Evolutionary conservation across 1,140 invertebrate species (phyloP), one percentile per base, ranked within the genome.

Genomic region (Tetranychus urticae): DNA sequence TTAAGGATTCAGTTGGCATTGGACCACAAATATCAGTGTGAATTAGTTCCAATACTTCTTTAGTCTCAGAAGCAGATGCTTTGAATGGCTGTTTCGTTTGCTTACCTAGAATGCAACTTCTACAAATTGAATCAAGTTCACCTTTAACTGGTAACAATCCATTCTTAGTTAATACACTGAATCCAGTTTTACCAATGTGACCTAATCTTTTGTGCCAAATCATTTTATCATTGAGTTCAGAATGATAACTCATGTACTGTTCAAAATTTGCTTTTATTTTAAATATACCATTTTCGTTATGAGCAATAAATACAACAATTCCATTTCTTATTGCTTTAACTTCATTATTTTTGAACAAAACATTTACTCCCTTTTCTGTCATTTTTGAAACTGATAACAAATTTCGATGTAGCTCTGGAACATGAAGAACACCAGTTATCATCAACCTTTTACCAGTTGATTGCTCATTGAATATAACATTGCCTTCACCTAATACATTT

Each of bases 131-230:
- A 23, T 23, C 23, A 23, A 23, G 23, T 23, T 23, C 23, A 23
- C 23, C 23, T 23, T 52, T 52, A 14, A n/a, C 14, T 52, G 6
- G 31, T 23, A 52, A n/a, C 5, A 6, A 6, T 8, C 14, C 14
- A 7, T n/a, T 6, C 5, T 52, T 6, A 23, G 14, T 14, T 6
- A 52, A 23, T 52, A 8, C 14, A 23, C 4, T n/a, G 5, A 52
- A 14, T 52, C 33, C 33, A n/a, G 14, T n/a, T 52, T 52, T 6
- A 33, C 48, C 48, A 39, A 64, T 46, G 52, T 62, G 57, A 7
- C 56, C 61, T 14, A 50, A 47, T 56, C 60, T 39, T 31, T 62
- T 34, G 48, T 62, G 63, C 57, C 57, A 64, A 35, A 61, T 10
- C 47, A 48, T 61, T 14, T 14, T n/a, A 12, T 10, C 8, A n/a